These are phyloP conservation scores for Alauda arvensis DNA, from an alignment of 2,797 vertebrate species.

Conservation along the genomic window DNA sequence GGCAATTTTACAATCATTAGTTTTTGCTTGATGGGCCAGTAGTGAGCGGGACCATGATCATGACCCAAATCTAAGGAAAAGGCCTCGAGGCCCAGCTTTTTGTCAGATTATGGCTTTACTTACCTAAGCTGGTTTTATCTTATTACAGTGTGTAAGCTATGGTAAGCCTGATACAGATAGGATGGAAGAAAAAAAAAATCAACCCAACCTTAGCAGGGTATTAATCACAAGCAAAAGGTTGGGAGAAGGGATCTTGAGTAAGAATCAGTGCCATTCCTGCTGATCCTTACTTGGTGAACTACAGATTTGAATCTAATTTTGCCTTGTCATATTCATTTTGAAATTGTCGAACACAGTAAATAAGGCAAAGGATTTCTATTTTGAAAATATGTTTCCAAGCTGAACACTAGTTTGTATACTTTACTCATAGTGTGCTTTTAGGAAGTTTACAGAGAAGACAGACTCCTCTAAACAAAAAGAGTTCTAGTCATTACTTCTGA, in stretches of 20 bases:
- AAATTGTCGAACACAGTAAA: not conserved
- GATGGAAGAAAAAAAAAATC: conserved; percentile 30
- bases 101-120: conserved; percentile 56
- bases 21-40: conserved; percentile 5
- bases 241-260: not conserved
- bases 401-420: not conserved
- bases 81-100: conserved; percentile 40
- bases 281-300: not conserved
- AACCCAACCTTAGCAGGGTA: conserved; percentile 31
- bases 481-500: not conserved
- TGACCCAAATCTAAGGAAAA: conserved; percentile 54
- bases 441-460: not conserved
- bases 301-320: not conserved
- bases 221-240: conserved; percentile 33
- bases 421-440: not conserved
- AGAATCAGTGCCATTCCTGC: not conserved
- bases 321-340: not conserved
- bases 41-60: conserved; percentile 13
- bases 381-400: not conserved
- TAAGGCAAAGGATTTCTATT: not conserved
- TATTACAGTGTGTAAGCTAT: conserved; percentile 50
- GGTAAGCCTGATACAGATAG: conserved; percentile 49
- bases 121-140: conserved; percentile 59
- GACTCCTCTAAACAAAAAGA: not conserved
- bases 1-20: conserved; percentile 60